phyloP scores from a whole-genome alignment of 2,113 vertebrate genomes.

The Pheucticus melanocephalus region DNA sequence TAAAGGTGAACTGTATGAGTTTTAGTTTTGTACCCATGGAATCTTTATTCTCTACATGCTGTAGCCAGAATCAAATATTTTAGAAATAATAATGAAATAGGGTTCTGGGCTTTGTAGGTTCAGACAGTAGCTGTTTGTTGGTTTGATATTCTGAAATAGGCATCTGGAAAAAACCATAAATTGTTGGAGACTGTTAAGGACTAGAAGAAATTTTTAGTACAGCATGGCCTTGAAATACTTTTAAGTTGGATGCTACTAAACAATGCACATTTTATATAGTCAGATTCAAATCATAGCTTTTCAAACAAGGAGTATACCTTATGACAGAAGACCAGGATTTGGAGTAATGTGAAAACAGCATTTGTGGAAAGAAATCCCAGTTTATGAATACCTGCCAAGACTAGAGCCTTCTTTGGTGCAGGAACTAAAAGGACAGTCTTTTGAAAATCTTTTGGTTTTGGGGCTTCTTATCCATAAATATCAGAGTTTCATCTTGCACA shows the following conservation, averaged over 20 bases:
- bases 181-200: neutral
- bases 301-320: neutral
- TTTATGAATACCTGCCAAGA: neutral
- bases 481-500: neutral
- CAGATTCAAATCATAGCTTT: neutral
- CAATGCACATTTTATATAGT: neutral
- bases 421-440: neutral
- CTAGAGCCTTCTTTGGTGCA: neutral
- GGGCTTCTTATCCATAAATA: neutral
- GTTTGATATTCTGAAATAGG: neutral
- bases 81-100: neutral
- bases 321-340: neutral
- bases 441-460: neutral
- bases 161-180: neutral
- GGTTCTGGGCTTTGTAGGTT: neutral
- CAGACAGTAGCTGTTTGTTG: neutral
- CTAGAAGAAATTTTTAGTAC: neutral
- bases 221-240: neutral
- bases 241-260: neutral
- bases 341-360: neutral
- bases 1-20: neutral
- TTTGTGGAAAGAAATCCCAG: neutral
- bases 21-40: neutral
- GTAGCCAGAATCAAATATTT: neutral
- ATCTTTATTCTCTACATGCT: neutral